Base-by-base conservation (phyloP, 1,140 invertebrate species). In the Pemphigus obesinymphae region DNA sequence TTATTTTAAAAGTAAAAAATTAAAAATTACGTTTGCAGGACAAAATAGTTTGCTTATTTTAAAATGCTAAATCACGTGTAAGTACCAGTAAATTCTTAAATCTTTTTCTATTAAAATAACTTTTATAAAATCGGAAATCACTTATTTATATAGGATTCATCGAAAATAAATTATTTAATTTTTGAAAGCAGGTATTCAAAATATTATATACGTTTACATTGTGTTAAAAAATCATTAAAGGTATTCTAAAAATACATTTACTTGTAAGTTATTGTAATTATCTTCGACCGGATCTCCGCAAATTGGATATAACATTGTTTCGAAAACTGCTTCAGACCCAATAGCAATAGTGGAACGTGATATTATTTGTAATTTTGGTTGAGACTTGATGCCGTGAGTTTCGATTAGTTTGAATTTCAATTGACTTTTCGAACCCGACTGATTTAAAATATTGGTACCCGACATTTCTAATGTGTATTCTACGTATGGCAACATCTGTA, bases 301-400 rank as follows among this genome's bases (percentile, higher is more conserved):
- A 43, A n/a, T n/a, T 13, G 55, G 55, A 45, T 80, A 80, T 17
- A 80, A 61, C 15, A 80, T 0, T 11, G 76, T 80, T 80, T 80
- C 76, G 63, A 80, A 80, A 45, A 80, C 20, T 43, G 76, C 76
- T 80, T 48, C 76, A 43, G 76, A 53, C 6, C 76, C 76, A 29
- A 61, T 80, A 17, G 76, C 11, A 63, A 29, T n/a, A 6, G 8
- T 40, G 20, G 76, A 40, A 29, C 55, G n/a, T 17, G 76, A 23
- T n/a, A 80, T 63, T 63, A 80, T 80, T 80, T 80, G 34, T 20
- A 80, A 61, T 43, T 80, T 61, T 6, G 26, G 37, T 45, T 63
- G 15, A 5, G 37, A 37, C 26, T 80, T 80, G 31, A 61, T 26
- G 10, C 55, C 55, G 11, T 80, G 23, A 6, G 34, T 61, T 26